These are phyloP conservation scores for Progne subis DNA, from an alignment of 2,113 vertebrate species.

Conservation along the genomic window DNA sequence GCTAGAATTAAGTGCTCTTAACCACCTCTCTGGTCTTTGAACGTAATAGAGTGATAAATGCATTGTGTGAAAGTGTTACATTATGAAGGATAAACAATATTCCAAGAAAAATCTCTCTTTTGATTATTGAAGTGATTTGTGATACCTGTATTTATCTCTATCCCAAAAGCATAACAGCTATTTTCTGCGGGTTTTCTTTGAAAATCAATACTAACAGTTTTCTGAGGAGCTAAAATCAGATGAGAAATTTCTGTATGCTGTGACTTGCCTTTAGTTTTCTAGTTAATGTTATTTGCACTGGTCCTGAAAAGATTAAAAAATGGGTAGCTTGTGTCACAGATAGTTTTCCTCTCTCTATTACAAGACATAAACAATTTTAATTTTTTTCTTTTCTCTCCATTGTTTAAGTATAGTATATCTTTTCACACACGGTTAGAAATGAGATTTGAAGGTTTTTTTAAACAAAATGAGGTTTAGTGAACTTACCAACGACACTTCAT, in stretches of 20 bases:
- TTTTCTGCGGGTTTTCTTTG: not conserved
- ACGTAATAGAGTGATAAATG: not conserved
- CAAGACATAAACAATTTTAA: not conserved
- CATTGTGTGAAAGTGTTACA: not conserved
- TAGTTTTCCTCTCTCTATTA: not conserved
- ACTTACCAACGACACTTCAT: not conserved
- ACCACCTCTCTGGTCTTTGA: not conserved
- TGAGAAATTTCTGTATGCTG: not conserved
- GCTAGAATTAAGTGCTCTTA: not conserved
- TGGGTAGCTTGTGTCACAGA: not conserved
- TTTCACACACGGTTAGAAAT: not conserved
- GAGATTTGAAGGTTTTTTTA: not conserved
- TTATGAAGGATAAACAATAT: not conserved
- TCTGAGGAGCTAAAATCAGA: not conserved
- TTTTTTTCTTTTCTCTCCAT: not conserved
- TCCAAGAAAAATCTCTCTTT: not conserved
- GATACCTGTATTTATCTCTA: conserved; percentile 4
- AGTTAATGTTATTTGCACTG: not conserved
- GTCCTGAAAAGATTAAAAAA: not conserved
- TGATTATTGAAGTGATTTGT: conserved; percentile 13
- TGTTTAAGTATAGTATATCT: not conserved
- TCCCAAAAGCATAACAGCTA: not conserved
- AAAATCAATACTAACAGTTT: conserved; percentile 23
- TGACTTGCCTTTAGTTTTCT: not conserved
- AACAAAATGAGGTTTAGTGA: not conserved